These are phyloP conservation scores for Hippocampus kuda DNA, from an alignment of 2,797 vertebrate genomes.

Conservation along the genomic window DNA sequence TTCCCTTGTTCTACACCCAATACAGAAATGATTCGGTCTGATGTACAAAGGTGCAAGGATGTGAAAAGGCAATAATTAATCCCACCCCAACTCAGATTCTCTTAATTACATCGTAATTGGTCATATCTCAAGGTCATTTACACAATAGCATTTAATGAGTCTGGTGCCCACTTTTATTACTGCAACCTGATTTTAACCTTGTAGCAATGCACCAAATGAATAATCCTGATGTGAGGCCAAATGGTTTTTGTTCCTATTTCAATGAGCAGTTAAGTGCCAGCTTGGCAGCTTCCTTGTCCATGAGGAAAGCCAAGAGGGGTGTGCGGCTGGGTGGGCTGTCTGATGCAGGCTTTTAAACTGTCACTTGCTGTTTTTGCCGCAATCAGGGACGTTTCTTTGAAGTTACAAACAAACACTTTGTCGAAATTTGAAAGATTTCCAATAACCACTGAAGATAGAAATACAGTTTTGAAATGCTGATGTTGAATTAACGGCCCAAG, in stretches of 20 bases:
- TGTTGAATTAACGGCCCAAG: too few species aligned
- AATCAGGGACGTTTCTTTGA: not conserved
- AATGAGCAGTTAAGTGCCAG: slow-evolving; percentile 27
- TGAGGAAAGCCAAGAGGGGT: slow-evolving; percentile 18
- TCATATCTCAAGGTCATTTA: slow-evolving; percentile 47
- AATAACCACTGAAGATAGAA: too few species aligned
- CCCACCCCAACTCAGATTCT: not conserved
- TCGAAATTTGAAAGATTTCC: not conserved
- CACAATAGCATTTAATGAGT: slow-evolving; percentile 40
- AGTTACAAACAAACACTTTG: not conserved
- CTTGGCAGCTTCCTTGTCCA: slow-evolving; percentile 31
- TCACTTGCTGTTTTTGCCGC: not conserved
- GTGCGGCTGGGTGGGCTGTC: not conserved
- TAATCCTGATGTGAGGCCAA: slow-evolving; percentile 45
- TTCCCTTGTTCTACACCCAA: not conserved
- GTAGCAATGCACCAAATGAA: slow-evolving; percentile 37
- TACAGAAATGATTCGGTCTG: not conserved
- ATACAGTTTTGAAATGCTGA: too few species aligned
- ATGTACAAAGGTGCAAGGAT: not conserved
- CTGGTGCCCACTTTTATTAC: slow-evolving; percentile 48
- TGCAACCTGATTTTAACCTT: slow-evolving; percentile 43
- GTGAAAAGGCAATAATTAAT: not conserved
- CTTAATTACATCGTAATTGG: slow-evolving; percentile 27
- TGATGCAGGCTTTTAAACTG: not conserved
- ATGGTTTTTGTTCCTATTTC: slow-evolving; percentile 44